Base-by-base conservation (phyloP, 2,888 invertebrate genomes). In the Pecten maximus region DNA sequence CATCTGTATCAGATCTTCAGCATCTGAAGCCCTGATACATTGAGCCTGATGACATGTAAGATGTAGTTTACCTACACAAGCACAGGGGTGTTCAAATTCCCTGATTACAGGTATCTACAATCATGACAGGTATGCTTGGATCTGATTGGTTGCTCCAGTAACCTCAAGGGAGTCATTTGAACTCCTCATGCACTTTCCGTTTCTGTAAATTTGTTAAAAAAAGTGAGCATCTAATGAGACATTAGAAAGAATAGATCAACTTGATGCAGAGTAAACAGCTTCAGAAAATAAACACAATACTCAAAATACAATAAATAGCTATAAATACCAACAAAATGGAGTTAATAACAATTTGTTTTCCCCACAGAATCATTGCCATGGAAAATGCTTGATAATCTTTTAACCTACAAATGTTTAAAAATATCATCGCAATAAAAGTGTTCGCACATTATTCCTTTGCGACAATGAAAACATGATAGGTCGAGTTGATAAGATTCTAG, bases 391-490 rank as follows among this genome's bases (percentile, higher is more conserved):
- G 19, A 35, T 35, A 74, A 74, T 74, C 28, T 8, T 74, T 74
- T 74, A 23, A 74, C 28, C 74, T 15, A 74, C 0, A 23, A 23
- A 6, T 74, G 2, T 28, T 74, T 74, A 74, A 74, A 74, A 74
- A 28, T 74, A 74, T 74, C 35, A 35, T 35, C 10, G 35, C 28
- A 74, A 74, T 35, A 74, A 74, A 74, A 35, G 12, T 35, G 35
- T 74, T 74, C 74, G 23, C 74, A 74, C 74, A 74, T 16, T 54
- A 54, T 54, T 54, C 50, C 50, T 54, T 54, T 54, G n/a, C n/a
- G 50, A 54, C 74, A 74, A 74, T 74, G 74, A 35, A 74, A 74
- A 74, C 74, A 74, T 12, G 35, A 74, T 74, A 74, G 74, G 23
- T 74, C 23, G 74, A 28, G 35, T 74, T 74, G 74, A 74, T 74